These are phyloP conservation scores for Zaprionus obscuricornis DNA, from an alignment of 2,888 invertebrate species.

Conservation along the genomic window DNA sequence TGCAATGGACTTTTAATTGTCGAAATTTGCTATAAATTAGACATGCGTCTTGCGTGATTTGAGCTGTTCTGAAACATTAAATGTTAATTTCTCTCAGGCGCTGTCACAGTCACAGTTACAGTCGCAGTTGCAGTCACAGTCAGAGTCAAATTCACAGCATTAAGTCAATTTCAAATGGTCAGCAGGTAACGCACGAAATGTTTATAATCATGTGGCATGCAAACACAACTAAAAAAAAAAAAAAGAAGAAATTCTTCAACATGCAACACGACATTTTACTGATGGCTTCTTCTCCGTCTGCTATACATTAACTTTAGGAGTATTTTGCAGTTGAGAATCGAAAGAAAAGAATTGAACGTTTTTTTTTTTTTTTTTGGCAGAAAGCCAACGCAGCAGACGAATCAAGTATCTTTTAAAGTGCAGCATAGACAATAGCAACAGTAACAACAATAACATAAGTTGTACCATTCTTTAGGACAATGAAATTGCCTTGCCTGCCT, in stretches of 20 bases:
- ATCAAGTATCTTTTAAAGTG: conserved; percentile 42
- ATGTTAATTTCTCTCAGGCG: conserved; percentile 61
- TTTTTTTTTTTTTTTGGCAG: conserved; percentile 28
- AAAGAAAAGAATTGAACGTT: conserved; percentile 7
- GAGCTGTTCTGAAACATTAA: conserved; percentile 63
- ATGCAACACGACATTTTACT: conserved; percentile 23
- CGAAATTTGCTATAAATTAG: conserved; percentile 61
- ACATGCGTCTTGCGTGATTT: conserved; percentile 55
- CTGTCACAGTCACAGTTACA: too few relatives aligned
- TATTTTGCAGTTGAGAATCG: conserved; percentile 5
- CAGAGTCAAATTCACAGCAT: background rate
- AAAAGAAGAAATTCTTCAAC: too few relatives aligned
- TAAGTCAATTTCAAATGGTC: conserved; percentile 36
- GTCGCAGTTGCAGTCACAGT: too few relatives aligned
- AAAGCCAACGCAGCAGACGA: conserved; percentile 35
- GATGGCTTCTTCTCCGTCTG: conserved; percentile 28
- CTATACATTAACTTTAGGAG: conserved; percentile 42
- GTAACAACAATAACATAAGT: conserved; percentile 15
- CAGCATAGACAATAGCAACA: conserved; percentile 8
- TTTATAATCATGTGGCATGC: conserved; percentile 41
- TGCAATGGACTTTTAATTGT: conserved; percentile 68
- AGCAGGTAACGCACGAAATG: conserved; percentile 51
- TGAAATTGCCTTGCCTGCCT: background rate
- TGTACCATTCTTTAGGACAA: conserved; percentile 22
- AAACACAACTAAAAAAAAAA: too few relatives aligned